These are phyloP conservation scores for Sebastes fasciatus DNA, from an alignment of 2,113 vertebrate species.

Conservation along the genomic window DNA sequence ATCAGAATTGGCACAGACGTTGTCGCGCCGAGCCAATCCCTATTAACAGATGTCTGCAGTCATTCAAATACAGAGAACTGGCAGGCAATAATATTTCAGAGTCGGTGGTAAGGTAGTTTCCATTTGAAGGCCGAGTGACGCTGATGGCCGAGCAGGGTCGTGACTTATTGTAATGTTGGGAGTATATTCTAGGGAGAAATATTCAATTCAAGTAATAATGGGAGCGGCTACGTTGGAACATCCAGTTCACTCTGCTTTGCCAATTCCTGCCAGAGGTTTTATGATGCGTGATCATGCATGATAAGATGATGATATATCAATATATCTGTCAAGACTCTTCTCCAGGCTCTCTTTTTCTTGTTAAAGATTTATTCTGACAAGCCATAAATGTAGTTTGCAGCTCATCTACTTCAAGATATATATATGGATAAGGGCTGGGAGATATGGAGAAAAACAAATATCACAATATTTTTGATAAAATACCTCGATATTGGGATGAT, in stretches of 20 bases:
- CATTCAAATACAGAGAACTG: conserved; percentile 20
- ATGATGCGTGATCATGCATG: background rate
- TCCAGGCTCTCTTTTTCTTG: background rate
- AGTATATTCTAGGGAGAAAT: background rate
- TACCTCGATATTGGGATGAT: too few species aligned
- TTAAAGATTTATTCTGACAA: background rate
- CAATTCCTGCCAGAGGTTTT: background rate
- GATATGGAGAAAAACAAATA: too few species aligned
- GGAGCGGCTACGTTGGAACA: background rate
- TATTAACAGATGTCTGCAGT: conserved; percentile 42
- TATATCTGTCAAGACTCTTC: background rate
- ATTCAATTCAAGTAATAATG: background rate
- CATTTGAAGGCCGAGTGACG: conserved; percentile 1
- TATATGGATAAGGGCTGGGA: too few species aligned
- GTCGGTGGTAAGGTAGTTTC: conserved; percentile 5
- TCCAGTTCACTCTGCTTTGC: background rate
- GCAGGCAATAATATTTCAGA: background rate
- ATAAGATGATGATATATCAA: background rate
- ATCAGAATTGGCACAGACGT: conserved; percentile 41
- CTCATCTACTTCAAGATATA: background rate
- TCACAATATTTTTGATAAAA: too few species aligned
- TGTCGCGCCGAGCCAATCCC: conserved; percentile 16
- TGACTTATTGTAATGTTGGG: background rate
- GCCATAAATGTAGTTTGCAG: background rate
- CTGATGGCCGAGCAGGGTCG: background rate